phyloP scores from a whole-genome alignment of 2,888 invertebrate genomes.

The Epinotia nisella region DNA sequence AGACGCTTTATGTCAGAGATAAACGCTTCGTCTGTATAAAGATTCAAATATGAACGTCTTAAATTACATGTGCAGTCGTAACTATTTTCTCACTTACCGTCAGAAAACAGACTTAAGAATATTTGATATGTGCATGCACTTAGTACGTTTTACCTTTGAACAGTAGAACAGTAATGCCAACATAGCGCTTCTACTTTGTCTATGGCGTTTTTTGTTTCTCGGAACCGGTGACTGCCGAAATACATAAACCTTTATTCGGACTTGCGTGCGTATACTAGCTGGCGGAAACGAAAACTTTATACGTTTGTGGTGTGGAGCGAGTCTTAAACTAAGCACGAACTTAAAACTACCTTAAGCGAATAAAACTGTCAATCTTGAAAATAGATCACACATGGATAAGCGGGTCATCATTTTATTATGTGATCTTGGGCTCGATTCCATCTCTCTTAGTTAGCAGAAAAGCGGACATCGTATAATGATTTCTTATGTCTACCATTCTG shows the following conservation, averaged over 20 bases:
- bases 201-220: conserved; percentile 41
- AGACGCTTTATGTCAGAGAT: conserved; percentile 14
- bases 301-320: conserved; percentile 52
- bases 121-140: background rate
- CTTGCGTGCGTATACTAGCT: conserved; percentile 57
- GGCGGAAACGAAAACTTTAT: conserved; percentile 70
- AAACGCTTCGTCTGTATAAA: conserved; percentile 11
- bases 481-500: background rate
- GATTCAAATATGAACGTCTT: conserved; percentile 1
- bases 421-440: background rate
- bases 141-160: background rate
- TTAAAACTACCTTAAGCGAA: background rate
- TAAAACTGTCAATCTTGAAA: background rate
- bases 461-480: too few relatives aligned
- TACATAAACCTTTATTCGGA: conserved; percentile 76
- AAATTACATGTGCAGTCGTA: conserved; percentile 21
- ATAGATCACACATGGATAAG: background rate
- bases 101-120: background rate
- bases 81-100: background rate
- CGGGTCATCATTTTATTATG: background rate
- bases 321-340: conserved; percentile 19
- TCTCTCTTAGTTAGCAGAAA: too few relatives aligned
- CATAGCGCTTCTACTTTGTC: conserved; percentile 30
- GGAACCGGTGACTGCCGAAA: conserved; percentile 71
- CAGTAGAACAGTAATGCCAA: background rate